Evolutionary conservation across 1,140 invertebrate genomes (phyloP).

Genomic region (Magallana angulata): DNA sequence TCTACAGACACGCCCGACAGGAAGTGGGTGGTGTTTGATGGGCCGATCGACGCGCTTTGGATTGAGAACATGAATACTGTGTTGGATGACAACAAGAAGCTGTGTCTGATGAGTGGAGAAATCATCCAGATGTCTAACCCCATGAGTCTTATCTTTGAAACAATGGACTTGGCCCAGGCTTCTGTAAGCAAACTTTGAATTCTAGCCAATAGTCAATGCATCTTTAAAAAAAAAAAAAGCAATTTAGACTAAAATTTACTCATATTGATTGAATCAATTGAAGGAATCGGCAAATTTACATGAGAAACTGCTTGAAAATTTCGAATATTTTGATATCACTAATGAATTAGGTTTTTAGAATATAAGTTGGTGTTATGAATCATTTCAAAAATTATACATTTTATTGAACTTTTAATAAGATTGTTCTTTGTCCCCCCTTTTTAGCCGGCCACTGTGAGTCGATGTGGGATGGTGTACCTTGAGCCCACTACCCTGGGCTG

Average conservation of each 20-base stretch:
- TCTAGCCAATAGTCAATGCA: neutral
- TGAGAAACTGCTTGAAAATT: too few relatives aligned
- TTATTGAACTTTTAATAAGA: too few relatives aligned
- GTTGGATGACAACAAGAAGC: conserved; percentile 81
- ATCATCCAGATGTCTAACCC: conserved; percentile 80
- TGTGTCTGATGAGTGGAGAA: conserved; percentile 80
- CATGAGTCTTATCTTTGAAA: conserved; percentile 81
- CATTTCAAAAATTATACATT: too few relatives aligned
- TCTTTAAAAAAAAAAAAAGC: neutral
- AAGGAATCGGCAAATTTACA: too few relatives aligned
- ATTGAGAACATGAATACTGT: conserved; percentile 82
- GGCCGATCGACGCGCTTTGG: conserved; percentile 80
- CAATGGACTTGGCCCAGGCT: conserved; percentile 82
- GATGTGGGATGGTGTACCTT: conserved; percentile 81
- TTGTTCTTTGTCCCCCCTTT: neutral
- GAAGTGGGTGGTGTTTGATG: conserved; percentile 81
- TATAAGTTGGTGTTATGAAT: too few relatives aligned
- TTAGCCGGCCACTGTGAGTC: conserved; percentile 79
- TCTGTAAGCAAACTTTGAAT: conserved; percentile 73
- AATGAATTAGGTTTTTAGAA: too few relatives aligned
- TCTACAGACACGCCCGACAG: conserved; percentile 77
- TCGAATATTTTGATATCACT: too few relatives aligned
- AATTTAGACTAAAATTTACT: neutral
- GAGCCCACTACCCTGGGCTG: conserved; percentile 79
- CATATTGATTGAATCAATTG: too few relatives aligned